A percentile compares a stretch with the other conserved stretches of the same genome.
phyloP scores from a whole-genome alignment of 2,888 invertebrate species.

The Dasysyrphus tricinctus region DNA sequence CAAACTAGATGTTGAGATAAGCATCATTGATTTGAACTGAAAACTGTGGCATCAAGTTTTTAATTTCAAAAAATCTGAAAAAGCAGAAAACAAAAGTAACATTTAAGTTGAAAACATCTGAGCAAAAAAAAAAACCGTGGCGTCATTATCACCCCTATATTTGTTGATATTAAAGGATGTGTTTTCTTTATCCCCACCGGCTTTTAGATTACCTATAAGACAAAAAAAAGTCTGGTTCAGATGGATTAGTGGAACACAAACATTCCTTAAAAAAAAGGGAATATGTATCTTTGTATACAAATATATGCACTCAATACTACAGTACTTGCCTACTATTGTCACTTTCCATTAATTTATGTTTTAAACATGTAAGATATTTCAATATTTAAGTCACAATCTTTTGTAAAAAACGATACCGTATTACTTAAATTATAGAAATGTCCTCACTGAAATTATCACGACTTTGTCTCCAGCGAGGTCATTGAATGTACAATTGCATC shows the following conservation, averaged over 20 bases:
- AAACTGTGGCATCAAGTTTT: not conserved
- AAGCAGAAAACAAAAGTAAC: conserved; percentile 11
- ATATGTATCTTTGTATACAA: not conserved
- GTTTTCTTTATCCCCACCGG: conserved; percentile 12
- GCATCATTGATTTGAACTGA: not conserved
- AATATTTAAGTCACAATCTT: not conserved
- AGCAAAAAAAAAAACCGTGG: not conserved
- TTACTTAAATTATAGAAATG: not conserved
- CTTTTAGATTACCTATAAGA: conserved; percentile 6
- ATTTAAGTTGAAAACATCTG: not conserved
- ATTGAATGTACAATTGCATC: conserved; percentile 58
- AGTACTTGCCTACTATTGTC: not conserved
- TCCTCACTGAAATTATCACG: conserved; percentile 24
- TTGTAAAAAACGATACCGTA: not conserved
- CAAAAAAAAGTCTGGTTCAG: not conserved
- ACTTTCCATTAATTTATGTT: not conserved
- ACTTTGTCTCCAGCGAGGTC: conserved; percentile 33
- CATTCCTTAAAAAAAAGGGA: not conserved
- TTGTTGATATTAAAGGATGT: conserved; percentile 15
- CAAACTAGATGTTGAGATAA: not conserved
- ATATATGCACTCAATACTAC: not conserved
- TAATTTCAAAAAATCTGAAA: not conserved
- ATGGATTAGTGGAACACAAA: not conserved
- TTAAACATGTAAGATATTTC: not conserved
- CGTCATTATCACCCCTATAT: conserved; percentile 28